Evolutionary conservation across 2,113 vertebrate species (phyloP), one percentile per base, ranked within the genome.

Genomic region (Chionomys nivalis): DNA sequence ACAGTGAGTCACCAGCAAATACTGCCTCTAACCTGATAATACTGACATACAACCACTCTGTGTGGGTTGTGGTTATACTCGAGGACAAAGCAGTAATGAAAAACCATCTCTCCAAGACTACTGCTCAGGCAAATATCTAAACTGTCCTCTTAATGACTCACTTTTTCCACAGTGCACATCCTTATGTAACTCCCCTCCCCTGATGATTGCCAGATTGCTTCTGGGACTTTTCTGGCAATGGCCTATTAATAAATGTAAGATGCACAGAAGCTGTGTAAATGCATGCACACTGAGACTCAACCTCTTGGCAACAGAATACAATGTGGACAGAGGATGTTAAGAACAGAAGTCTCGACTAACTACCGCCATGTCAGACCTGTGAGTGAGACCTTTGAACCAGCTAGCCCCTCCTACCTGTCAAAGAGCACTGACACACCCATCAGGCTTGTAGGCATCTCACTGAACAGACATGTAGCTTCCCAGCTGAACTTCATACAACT

Each of bases 1-100:
- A 96, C 26, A 52, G 52, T 73, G 39, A 68, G 52, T 72, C 89
- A 90, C 47, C 61, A 78, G 90, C 12, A 92, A 93, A 44, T 11
- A 65, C 13, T 94, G 66, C 72, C 19, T 73, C n/a, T 33, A 49
- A 89, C 36, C 9, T 72, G 23, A 93, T 78, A 91, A 4, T 42
- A 88, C 1, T 39, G 39, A 66, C 33, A 66, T 17, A 72, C 75
- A 88, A 70, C 58, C 82, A 58, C 3, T 89, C 73, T 0, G 28
- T 39, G 42, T 52, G 16, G 8, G 31, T 68, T n/a, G 23, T 58
- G 31, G 58, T 87, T 28, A 65, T 16, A 93, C 44, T 52, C 68
- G 10, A 83, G 39, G 39, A 89, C 24, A 61, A 28, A 87, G 39
- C 19, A 39, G 24, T 31, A 58, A 65, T 13, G 28, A 92, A 90